Evolutionary conservation across 2,113 vertebrate genomes (phyloP), one percentile per base, ranked within the genome.

Genomic region (Brienomyrus brachyistius): DNA sequence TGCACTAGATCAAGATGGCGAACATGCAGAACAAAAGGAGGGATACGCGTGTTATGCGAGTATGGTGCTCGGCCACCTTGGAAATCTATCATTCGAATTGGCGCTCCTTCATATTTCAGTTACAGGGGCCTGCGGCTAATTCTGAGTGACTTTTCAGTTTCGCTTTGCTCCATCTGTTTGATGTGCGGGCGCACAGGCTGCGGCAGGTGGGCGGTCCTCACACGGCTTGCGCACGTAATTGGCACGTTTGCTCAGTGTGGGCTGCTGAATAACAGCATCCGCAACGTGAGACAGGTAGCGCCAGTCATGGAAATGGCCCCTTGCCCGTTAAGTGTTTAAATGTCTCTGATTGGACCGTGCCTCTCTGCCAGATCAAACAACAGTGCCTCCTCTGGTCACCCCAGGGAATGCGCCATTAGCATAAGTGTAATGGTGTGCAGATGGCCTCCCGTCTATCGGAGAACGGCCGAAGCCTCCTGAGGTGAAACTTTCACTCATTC

Each of bases 81-180:
- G 21, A 83, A 35, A 83, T 17, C 8, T 83, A 56, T 89, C 48
- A 89, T 80, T 54, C 51, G n/a, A 56, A 54, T 82, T 7, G 27
- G 48, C 35, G 31, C 19, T 80, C n/a, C 85, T 47, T 89, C 56
- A 10, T 87, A 17, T 80, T 89, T 8, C 6, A 31, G n/a, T 35
- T 83, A 52, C 17, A 43, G 70, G 51, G 7, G 88, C 88, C 88
- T 45, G 88, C n/a, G 51, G 74, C 15, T 35, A 86, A 86, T 70
- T 70, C 6, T 89, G 85, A 15, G 52, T 86, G 85, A 15, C 56
- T 50, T 74, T 88, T 74, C 88, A 31, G 48, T 62, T 88, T 62
- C 9, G 21, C 52, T 66, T 66, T 66, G 23, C 45, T 84, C 82
- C 45, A 48, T 84, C 40, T 70, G 47, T 40, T 45, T 82, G 47